phyloP scores from a whole-genome alignment of 2,888 invertebrate genomes.

The Heterodera filipjevi region DNA sequence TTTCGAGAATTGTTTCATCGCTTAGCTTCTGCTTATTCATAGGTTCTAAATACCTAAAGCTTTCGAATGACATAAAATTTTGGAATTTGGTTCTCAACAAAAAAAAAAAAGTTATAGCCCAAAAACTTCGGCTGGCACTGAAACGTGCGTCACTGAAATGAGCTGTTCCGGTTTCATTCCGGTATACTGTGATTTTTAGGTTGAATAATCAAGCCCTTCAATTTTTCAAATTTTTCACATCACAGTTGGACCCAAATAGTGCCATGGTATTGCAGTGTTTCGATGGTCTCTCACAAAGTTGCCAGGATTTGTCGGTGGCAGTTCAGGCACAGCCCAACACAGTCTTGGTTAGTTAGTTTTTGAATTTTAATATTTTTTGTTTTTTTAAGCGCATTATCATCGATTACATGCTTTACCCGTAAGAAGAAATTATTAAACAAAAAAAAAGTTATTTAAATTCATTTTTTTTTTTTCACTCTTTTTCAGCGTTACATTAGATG shows the following conservation, averaged over 20 bases:
- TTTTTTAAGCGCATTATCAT: slow-evolving; percentile 80
- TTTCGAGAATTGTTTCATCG: no score
- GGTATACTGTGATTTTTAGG: no score
- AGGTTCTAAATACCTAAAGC: no score
- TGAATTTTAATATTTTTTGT: background rate
- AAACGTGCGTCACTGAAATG: no score
- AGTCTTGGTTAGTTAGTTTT: slow-evolving; percentile 72
- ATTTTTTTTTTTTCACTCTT: background rate
- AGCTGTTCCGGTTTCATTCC: no score
- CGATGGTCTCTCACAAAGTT: slow-evolving; percentile 24
- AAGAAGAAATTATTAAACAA: background rate
- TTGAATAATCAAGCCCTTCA: no score
- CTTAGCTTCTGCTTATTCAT: no score
- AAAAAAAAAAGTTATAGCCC: no score
- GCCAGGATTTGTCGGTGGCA: slow-evolving; percentile 75
- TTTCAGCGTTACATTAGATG: slow-evolving; percentile 84
- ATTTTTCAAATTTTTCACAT: no score
- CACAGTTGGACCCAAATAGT: background rate
- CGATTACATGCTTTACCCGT: slow-evolving; percentile 95
- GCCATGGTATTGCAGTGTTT: slow-evolving; percentile 8
- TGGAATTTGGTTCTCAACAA: no score
- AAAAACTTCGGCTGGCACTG: no score
- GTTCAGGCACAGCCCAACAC: slow-evolving; percentile 73
- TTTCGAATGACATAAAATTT: no score
- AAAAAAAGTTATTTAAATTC: background rate